These are phyloP conservation scores for Meiosimyza platycephala DNA, from an alignment of 2,888 invertebrate genomes.

Conservation along the genomic window DNA sequence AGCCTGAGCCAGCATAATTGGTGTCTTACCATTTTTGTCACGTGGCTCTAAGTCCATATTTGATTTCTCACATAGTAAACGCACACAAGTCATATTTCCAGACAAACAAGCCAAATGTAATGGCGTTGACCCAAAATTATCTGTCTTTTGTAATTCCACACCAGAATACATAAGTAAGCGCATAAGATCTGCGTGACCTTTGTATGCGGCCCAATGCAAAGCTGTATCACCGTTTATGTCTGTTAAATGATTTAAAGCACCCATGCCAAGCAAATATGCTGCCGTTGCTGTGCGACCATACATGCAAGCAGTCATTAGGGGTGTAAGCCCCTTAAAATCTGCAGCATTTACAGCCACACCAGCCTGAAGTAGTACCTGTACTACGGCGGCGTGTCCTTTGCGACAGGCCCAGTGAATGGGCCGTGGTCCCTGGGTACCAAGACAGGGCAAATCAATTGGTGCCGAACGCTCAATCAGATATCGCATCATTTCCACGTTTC, in stretches of 20 bases:
- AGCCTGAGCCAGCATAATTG: conserved; percentile 88
- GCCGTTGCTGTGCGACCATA: conserved; percentile 92
- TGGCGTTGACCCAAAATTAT: conserved; percentile 93
- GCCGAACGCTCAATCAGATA: conserved; percentile 86
- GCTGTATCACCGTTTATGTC: conserved; percentile 95
- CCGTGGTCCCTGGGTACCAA: conserved; percentile 84
- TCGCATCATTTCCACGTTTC: conserved; percentile 89
- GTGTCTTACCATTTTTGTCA: conserved; percentile 93
- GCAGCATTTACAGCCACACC: conserved; percentile 91
- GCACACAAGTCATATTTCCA: conserved; percentile 87
- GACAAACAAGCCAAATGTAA: conserved; percentile 90
- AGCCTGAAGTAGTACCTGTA: conserved; percentile 81
- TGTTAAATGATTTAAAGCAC: conserved; percentile 84
- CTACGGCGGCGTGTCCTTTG: conserved; percentile 90
- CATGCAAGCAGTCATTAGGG: conserved; percentile 93
- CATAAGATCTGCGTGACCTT: conserved; percentile 90
- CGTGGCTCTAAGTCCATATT: conserved; percentile 87
- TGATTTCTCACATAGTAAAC: conserved; percentile 90
- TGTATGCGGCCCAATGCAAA: conserved; percentile 92
- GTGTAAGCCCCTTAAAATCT: conserved; percentile 88
- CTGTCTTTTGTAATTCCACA: conserved; percentile 87
- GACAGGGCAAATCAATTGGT: conserved; percentile 86
- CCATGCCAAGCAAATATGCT: conserved; percentile 90
- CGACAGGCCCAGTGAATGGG: conserved; percentile 96
- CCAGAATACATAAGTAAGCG: conserved; percentile 90